phyloP scores from a whole-genome alignment of 2,888 invertebrate species.

The Petrolisthes cinctipes region DNA sequence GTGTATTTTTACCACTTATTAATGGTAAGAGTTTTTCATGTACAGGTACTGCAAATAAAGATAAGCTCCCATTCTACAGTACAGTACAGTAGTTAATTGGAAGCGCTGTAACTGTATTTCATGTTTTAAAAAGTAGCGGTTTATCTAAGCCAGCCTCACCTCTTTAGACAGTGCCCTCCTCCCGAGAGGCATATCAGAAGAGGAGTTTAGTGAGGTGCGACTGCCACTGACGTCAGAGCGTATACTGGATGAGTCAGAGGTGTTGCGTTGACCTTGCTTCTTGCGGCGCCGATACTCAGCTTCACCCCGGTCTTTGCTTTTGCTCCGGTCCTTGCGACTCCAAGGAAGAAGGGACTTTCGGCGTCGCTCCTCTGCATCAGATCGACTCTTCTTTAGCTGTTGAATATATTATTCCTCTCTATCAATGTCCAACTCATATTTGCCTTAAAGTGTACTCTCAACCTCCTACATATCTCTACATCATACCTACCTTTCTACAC shows the following conservation, averaged over 20 bases:
- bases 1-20: too few relatives aligned
- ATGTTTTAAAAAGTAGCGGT: too few relatives aligned
- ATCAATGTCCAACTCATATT: background rate
- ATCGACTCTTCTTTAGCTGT: constrained; percentile 84
- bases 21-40: too few relatives aligned
- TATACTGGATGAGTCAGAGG: constrained; percentile 71
- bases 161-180: constrained; percentile 72
- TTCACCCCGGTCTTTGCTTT: constrained; percentile 75
- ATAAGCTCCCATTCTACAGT: too few relatives aligned
- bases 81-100: too few relatives aligned
- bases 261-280: constrained; percentile 58
- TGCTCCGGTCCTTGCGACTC: constrained; percentile 79
- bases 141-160: constrained; percentile 68
- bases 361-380: constrained; percentile 89
- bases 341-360: constrained; percentile 90
- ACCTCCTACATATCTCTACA: background rate
- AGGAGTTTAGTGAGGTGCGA: constrained; percentile 75
- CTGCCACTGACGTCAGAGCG: constrained; percentile 74
- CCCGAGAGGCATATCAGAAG: constrained; percentile 73
- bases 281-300: constrained; percentile 68
- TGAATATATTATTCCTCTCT: background rate
- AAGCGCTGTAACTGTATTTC: too few relatives aligned
- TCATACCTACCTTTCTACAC: background rate
- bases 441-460: background rate
- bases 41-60: too few relatives aligned